phyloP scores from a whole-genome alignment of 2,888 invertebrate species.

The Catocala sponsa region DNA sequence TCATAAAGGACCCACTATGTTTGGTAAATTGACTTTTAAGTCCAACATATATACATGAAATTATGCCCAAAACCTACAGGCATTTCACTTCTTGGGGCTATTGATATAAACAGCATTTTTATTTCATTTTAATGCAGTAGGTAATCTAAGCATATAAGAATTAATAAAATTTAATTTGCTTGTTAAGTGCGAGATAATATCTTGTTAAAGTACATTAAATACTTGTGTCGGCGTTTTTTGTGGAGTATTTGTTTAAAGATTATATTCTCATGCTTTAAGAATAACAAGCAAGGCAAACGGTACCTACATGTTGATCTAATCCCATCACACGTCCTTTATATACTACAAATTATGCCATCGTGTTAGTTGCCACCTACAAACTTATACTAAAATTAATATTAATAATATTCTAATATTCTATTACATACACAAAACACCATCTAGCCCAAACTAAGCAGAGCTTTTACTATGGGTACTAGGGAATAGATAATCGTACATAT shows the following conservation, averaged over 20 bases:
- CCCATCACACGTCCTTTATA: slow-evolving; percentile 2
- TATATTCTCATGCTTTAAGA: slow-evolving; percentile 14
- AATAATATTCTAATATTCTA: no score
- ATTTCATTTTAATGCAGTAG: not conserved
- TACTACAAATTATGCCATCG: slow-evolving; percentile 1
- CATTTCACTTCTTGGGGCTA: no score
- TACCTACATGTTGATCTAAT: slow-evolving; percentile 5
- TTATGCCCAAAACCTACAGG: no score
- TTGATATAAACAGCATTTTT: no score
- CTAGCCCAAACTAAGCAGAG: no score
- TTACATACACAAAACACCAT: no score
- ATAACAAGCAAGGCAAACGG: slow-evolving; percentile 7
- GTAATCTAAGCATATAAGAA: no score
- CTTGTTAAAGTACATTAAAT: not conserved
- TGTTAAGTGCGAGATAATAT: slow-evolving; percentile 10
- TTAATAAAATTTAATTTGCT: not conserved
- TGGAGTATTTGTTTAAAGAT: slow-evolving; percentile 5
- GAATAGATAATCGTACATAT: no score
- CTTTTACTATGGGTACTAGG: no score
- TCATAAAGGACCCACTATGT: no score
- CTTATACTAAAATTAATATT: not conserved
- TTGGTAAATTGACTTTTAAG: no score
- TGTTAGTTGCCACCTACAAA: not conserved
- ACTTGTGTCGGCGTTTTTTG: slow-evolving; percentile 2
- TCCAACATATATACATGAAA: no score